Conservation (phyloP, 2,113 vertebrate genomes). For the Colius striatus region DNA sequence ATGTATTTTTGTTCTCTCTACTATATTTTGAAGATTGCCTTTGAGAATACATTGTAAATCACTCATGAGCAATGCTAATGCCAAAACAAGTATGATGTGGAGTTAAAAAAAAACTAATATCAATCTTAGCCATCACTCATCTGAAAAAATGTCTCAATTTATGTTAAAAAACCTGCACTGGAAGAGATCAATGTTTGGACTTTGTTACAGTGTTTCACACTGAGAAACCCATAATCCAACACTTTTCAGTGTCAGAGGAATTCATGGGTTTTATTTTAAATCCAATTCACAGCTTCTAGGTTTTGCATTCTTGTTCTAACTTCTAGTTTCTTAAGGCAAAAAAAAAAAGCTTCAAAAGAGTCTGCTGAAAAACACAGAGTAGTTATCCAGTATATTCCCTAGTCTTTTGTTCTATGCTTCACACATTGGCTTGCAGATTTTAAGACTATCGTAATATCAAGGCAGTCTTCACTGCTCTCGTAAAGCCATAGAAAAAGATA, state of each 20-base stretch:
- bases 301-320: not conserved
- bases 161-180: not conserved
- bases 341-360: not conserved
- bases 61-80: not conserved
- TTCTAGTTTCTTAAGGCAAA: not conserved
- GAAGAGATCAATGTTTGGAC: not conserved
- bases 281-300: not conserved
- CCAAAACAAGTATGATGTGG: not conserved
- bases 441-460: not conserved
- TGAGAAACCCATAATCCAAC: not conserved
- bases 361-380: not conserved
- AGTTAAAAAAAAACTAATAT: not conserved
- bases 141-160: not conserved
- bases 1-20: not conserved
- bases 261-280: not conserved
- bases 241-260: not conserved
- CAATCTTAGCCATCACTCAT: not conserved
- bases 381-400: not conserved
- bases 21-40: not conserved
- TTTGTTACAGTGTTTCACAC: not conserved
- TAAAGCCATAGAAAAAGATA: not conserved
- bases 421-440: not conserved
- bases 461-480: not conserved
- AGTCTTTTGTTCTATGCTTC: not conserved
- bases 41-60: slow-evolving; percentile 24